Evolutionary conservation across 64 coral and sea anemone genomes (phyloP), one percentile per base, ranked within the genome.

Genomic region (Actinia tenebrosa): DNA sequence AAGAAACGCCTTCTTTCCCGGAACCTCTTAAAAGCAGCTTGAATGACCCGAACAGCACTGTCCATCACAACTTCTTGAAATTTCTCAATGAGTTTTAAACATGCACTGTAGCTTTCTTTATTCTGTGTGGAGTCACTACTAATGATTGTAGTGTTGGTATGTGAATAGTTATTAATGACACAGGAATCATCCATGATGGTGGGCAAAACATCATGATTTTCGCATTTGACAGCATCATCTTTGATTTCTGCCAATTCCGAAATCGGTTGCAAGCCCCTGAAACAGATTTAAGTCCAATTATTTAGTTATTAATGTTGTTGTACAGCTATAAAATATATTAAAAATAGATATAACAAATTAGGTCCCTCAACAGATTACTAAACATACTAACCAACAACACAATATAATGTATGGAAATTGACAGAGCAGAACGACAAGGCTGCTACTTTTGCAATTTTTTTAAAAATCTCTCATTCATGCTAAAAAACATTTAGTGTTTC

Each of bases 61-160:
- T 96, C 94, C 53, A 96, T 84, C 55, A 96, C 94, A 18, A 90
- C 91, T 58, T 96, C 94, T 46, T 96, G 94, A 52, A 96, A 96
- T 53, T 96, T 96, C 53, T 96, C 94, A 44, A 96, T 96, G 4
- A 96, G 87, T 83, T 87, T 87, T 14, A 88, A 92, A 63, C 94
- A 96, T 15, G 94, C 91, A 93, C 94, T 96, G 64, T 96, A 96
- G 1, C 88, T 85, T 62, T 92, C 91, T 50, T 96, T 92, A 19
- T 45, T 50, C 50, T 81, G 79, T 75, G 69, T 9, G 14, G 25
- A 15, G 45, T n/a, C 46, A 25, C 16, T 79, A 79, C 77, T 79
- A 47, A 79, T 79, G 27, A 79, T 44, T 79, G 77, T 44, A 47
- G 45, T 47, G 16, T 79, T 44, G 42, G 11, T 3, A n/a, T 5